Evolutionary conservation across 2,888 invertebrate species (phyloP), one percentile per base, ranked within the genome.

Genomic region (Zele albiditarsus): DNA sequence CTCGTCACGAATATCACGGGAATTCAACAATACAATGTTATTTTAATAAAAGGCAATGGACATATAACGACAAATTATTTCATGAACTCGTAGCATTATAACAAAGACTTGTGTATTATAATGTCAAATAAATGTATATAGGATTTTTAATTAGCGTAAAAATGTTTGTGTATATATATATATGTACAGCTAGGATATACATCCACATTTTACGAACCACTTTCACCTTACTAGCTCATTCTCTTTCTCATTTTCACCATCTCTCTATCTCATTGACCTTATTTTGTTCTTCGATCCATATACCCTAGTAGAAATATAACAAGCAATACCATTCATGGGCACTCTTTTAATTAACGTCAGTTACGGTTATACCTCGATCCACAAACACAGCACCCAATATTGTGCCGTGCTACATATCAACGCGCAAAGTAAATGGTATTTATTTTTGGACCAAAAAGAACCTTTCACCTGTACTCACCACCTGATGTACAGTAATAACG

Each of bases 151-250:
- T 38, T 38, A 38, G 38, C 12, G 10, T 38, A 38, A 12, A 8
- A 8, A 4, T 38, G 38, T 8, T 38, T 38, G n/a, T n/a, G n/a
- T n/a, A n/a, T n/a, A n/a, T n/a, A n/a, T 38, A 38, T n/a, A 38
- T 0, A 38, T 38, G 8, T 12, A 8, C 38, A 12, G 12, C 8
- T 38, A 12, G 12, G 12, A 38, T 38, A 8, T 8, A 53, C n/a
- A 53, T 5, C 20, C 0, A 53, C 20, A 20, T 53, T 53, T 2
- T 66, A 70, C 20, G 1, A 71, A 72, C 60, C 78, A 79, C 80
- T 80, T 79, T 78, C 80, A 76, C 80, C 74, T 67, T 71, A 67
- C 70, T 42, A 46, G 60, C 20, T 74, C 69, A 73, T 58, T 74
- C 38, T 57, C 74, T n/a, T 23, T 53, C 23, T 10, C n/a, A 20